A percentile compares a stretch with the other conserved stretches of the same genome.
These are phyloP conservation scores for Denticeps clupeoides DNA, from an alignment of 2,797 vertebrate genomes.

Conservation along the genomic window DNA sequence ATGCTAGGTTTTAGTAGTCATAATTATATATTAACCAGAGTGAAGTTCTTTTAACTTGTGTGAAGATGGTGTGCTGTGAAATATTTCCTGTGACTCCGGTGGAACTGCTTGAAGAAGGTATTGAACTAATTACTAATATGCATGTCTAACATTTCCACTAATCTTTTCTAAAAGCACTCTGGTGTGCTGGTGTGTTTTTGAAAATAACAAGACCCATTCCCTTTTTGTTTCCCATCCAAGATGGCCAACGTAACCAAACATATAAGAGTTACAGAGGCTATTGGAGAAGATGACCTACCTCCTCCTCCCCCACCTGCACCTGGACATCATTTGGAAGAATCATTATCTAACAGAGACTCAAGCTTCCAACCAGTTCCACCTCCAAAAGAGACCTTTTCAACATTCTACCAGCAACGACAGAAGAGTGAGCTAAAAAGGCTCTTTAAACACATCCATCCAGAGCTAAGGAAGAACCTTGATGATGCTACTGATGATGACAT, in stretches of 20 bases:
- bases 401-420: slow-evolving; percentile 80
- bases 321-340: slow-evolving; percentile 48
- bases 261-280: slow-evolving; percentile 49
- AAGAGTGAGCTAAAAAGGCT: slow-evolving; percentile 84
- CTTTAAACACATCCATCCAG: slow-evolving; percentile 85
- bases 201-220: slow-evolving; percentile 28
- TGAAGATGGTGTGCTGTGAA: slow-evolving; percentile 52
- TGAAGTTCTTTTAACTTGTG: slow-evolving; percentile 52
- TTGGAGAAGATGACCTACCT: slow-evolving; percentile 50
- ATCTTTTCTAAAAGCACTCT: slow-evolving; percentile 15
- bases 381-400: slow-evolving; percentile 79
- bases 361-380: slow-evolving; percentile 63
- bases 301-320: slow-evolving; percentile 29
- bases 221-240: slow-evolving; percentile 52
- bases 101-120: slow-evolving; percentile 44
- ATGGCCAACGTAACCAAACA: slow-evolving; percentile 65
- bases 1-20: background rate
- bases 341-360: slow-evolving; percentile 27
- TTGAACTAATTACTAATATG: slow-evolving; percentile 41
- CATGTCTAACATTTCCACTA: slow-evolving; percentile 21
- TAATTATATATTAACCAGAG: slow-evolving; percentile 45
- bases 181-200: slow-evolving; percentile 19
- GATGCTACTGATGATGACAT: slow-evolving; percentile 74
- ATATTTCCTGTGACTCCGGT: slow-evolving; percentile 24
- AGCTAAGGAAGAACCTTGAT: slow-evolving; percentile 72